Base-by-base conservation (phyloP, 1,140 invertebrate genomes). In the Steinernema khuongi region DNA sequence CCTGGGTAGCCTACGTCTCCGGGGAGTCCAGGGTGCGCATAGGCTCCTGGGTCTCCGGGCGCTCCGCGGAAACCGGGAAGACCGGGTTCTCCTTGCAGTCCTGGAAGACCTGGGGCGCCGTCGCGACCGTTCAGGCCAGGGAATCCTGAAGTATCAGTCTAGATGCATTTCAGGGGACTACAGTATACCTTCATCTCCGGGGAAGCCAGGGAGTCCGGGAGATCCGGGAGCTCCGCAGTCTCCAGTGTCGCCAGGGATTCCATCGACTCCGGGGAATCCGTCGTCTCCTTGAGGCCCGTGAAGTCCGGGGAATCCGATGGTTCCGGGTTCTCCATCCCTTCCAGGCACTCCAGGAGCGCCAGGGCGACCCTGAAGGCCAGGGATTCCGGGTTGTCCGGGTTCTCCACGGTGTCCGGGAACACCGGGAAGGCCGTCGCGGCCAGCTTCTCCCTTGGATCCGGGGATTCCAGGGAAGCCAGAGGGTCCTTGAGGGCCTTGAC, bases 241-340 rank as follows among this genome's bases (percentile, higher is more conserved):
- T 74, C 76, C 76, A 30, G 71, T 71, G 44, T 72, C 69, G 72
- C 76, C 76, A 36, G 67, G 70, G 18, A 72, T 36, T 74, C 76
- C 76, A 28, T 76, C 74, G 22, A 72, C 2, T 77, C 76, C 76
- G 44, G 77, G 70, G 33, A 77, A 68, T 41, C 76, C 76, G 33
- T 77, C 71, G 1, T 77, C 70, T 69, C 76, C 76, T n/a, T 32
- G 74, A 19, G 30, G 31, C 60, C 76, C 76, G 19, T 60, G 32
- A 30, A 78, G 76, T 32, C 76, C 76, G 31, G 76, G 76, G 74
- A 78, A 78, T 73, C 76, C 76, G 29, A 76, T 67, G 1, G 72
- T 44, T 60, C 50, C 50, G 7, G 50, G 4, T 11, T 60, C 50
- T n/a, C 76, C 76, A 19, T 72, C 67, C n/a, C 69, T 71, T 72